phyloP scores from a whole-genome alignment of 2,113 vertebrate species.

The Ageneiosus marmoratus region DNA sequence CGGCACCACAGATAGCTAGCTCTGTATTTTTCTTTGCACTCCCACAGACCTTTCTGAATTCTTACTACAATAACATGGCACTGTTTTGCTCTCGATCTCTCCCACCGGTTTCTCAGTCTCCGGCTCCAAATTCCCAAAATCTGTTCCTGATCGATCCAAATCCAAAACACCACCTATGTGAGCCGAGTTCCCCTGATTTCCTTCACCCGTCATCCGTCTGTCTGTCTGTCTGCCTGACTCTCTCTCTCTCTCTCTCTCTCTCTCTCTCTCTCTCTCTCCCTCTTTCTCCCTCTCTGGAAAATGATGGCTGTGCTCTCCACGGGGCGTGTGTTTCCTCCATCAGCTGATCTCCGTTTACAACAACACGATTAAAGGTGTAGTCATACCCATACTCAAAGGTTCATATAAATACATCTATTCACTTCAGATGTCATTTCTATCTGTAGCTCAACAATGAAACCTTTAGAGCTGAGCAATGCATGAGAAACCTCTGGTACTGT shows the following conservation, averaged over 20 bases:
- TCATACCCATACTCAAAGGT: neutral
- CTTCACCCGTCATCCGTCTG: constrained; percentile 43
- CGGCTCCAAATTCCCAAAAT: constrained; percentile 19
- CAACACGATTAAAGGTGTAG: constrained; percentile 16
- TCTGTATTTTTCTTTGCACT: constrained; percentile 20
- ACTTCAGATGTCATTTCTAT: neutral
- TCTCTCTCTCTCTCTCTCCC: constrained; percentile 43
- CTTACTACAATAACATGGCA: constrained; percentile 57
- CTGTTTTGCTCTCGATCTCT: constrained; percentile 28
- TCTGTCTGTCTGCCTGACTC: no score
- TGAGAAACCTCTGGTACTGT: neutral
- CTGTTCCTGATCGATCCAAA: constrained; percentile 35
- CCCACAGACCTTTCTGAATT: constrained; percentile 42
- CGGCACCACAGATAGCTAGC: neutral
- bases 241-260: neutral
- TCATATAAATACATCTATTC: neutral
- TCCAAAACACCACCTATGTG: constrained; percentile 46
- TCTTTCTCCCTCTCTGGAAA: constrained; percentile 52
- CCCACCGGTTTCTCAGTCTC: constrained; percentile 42
- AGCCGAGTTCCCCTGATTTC: constrained; percentile 46
- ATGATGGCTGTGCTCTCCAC: constrained; percentile 66
- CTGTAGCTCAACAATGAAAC: neutral
- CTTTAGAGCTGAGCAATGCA: neutral
- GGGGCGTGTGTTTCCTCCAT: constrained; percentile 29
- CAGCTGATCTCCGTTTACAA: constrained; percentile 26